phyloP scores from a whole-genome alignment of 2,113 vertebrate species.

The Prochilodus magdalenae region DNA sequence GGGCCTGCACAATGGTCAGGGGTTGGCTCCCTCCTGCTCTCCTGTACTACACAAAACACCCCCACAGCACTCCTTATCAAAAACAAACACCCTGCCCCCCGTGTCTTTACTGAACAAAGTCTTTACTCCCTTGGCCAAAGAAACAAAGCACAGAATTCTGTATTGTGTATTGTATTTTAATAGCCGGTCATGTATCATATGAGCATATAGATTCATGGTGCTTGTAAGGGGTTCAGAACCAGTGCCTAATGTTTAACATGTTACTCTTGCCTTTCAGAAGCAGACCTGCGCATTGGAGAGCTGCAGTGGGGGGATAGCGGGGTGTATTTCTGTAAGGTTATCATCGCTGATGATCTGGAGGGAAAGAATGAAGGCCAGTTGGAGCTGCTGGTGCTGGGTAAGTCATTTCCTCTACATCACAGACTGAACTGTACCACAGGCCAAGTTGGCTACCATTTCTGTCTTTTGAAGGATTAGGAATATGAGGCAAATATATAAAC shows the following conservation, averaged over 20 bases:
- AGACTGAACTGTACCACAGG: too few relatives aligned
- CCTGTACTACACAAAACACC: slow-evolving; percentile 50
- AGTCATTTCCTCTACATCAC: slow-evolving; percentile 52
- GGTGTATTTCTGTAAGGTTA: slow-evolving; percentile 92
- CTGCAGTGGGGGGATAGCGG: slow-evolving; percentile 98
- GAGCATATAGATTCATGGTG: not conserved
- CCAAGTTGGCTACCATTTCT: not conserved
- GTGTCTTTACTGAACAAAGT: slow-evolving; percentile 30
- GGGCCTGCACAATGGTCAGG: slow-evolving; percentile 64
- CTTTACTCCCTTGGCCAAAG: slow-evolving; percentile 14
- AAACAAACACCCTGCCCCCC: slow-evolving; percentile 57
- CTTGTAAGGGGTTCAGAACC: not conserved
- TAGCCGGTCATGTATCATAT: not conserved
- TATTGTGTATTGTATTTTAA: too few relatives aligned
- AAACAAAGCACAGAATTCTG: slow-evolving; percentile 31
- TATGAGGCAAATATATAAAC: not conserved
- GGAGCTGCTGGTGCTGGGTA: slow-evolving; percentile 94
- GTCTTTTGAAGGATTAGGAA: not conserved
- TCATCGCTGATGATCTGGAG: slow-evolving; percentile 90
- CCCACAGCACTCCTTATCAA: slow-evolving; percentile 65
- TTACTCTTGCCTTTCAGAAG: slow-evolving; percentile 76
- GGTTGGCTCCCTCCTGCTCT: slow-evolving; percentile 22
- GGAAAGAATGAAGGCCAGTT: slow-evolving; percentile 90
- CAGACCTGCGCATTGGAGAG: slow-evolving; percentile 92
- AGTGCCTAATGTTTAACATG: not conserved